A percentile compares a stretch with the other conserved stretches of the same genome.
Conservation (phyloP, 2,888 invertebrate genomes). For the Melanargia galathea region DNA sequence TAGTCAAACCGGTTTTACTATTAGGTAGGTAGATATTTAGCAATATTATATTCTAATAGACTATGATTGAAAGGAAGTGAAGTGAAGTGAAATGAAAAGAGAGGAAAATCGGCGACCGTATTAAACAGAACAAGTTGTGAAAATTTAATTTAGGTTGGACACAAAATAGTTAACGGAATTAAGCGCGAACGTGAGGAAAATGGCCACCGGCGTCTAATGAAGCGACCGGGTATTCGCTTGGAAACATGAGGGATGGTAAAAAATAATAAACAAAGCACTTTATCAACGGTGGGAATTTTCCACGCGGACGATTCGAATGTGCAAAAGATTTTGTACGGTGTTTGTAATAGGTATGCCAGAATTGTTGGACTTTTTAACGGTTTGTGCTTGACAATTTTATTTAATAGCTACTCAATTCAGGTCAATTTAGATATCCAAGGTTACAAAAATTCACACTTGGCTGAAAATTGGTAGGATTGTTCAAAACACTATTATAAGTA, state of each 20-base stretch:
- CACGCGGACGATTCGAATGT: conserved; percentile 6
- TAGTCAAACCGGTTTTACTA: too few species aligned
- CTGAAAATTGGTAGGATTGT: too few species aligned
- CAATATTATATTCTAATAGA: too few species aligned
- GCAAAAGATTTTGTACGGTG: conserved; percentile 5
- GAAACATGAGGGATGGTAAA: conserved; percentile 15
- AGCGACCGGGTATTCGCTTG: conserved; percentile 19
- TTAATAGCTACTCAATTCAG: too few species aligned
- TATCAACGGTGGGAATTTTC: conserved; percentile 13
- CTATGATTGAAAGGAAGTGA: conserved; percentile 10
- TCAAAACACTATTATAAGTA: too few species aligned
- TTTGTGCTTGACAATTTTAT: not conserved
- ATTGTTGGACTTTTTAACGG: not conserved
- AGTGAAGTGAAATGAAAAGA: not conserved
- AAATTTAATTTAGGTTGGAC: conserved; percentile 22
- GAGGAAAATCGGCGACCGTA: conserved; percentile 11
- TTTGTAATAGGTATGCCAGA: not conserved
- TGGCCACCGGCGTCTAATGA: conserved; percentile 15
- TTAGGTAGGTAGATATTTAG: too few species aligned
- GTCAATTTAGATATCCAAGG: too few species aligned
- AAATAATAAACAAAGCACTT: conserved; percentile 19
- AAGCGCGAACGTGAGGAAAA: conserved; percentile 24
- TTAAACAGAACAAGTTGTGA: conserved; percentile 15
- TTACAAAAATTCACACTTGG: too few species aligned
- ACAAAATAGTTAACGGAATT: conserved; percentile 24